These are phyloP conservation scores for Ophion slaviceki DNA, from an alignment of 2,888 invertebrate species.

Conservation along the genomic window DNA sequence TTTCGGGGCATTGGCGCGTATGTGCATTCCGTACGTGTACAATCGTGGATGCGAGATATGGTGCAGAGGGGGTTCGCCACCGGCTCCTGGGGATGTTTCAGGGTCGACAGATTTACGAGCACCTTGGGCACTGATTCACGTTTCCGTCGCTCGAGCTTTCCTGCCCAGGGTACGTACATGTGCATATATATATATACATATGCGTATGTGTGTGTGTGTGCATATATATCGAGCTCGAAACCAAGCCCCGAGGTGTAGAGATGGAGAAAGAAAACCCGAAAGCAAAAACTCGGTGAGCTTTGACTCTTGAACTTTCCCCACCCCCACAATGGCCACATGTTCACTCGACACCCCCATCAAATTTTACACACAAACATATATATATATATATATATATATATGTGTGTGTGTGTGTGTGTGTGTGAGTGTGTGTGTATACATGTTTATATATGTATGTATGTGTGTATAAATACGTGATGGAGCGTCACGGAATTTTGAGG, in stretches of 20 bases:
- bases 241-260: not conserved
- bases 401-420: not conserved
- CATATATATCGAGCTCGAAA: too few species aligned
- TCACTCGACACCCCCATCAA: conserved; percentile 71
- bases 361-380: conserved; percentile 8
- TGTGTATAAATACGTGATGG: conserved; percentile 39
- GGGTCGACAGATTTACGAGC: conserved; percentile 82
- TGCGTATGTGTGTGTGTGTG: not conserved
- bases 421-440: not conserved
- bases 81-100: conserved; percentile 69
- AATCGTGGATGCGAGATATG: conserved; percentile 46
- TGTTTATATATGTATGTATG: conserved; percentile 3
- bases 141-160: conserved; percentile 54
- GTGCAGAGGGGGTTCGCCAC: conserved; percentile 60
- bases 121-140: conserved; percentile 84
- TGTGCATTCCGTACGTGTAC: conserved; percentile 29
- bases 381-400: conserved; percentile 8
- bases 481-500: conserved; percentile 72
- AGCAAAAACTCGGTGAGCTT: conserved; percentile 38
- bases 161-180: conserved; percentile 16
- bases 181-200: not conserved
- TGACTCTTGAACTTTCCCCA: conserved; percentile 49
- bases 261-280: conserved; percentile 11
- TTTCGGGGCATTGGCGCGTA: conserved; percentile 43
- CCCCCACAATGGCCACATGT: conserved; percentile 78